Conservation (phyloP, 2,888 invertebrate species). For the Iselma pallidipennis region DNA sequence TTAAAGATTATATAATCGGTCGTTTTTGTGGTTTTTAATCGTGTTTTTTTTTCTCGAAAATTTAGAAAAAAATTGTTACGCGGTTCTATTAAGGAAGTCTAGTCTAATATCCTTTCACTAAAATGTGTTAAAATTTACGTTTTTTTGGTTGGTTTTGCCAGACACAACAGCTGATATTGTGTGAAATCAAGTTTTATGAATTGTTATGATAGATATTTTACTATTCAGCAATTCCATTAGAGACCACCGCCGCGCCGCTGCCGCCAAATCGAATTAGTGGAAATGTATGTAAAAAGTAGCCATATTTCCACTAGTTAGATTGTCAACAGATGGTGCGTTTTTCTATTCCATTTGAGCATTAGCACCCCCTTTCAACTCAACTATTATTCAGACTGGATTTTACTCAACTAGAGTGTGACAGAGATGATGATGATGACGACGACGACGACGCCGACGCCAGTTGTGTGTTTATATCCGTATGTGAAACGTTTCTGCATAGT, state of each 20-base stretch:
- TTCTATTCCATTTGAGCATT: conserved; percentile 59
- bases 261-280: conserved; percentile 45
- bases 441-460: conserved; percentile 41
- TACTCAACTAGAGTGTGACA: conserved; percentile 15
- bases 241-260: conserved; percentile 20
- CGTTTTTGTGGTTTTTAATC: too few relatives aligned
- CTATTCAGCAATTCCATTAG: conserved; percentile 27
- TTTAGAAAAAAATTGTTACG: too few relatives aligned
- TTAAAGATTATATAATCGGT: not conserved
- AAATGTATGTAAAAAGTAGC: conserved; percentile 47
- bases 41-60: too few relatives aligned
- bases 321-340: conserved; percentile 59
- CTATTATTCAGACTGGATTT: not conserved
- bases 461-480: conserved; percentile 33
- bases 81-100: too few relatives aligned
- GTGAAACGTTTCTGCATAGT: conserved; percentile 11
- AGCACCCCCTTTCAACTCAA: conserved; percentile 46
- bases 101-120: too few relatives aligned
- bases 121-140: too few relatives aligned
- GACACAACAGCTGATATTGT: too few relatives aligned
- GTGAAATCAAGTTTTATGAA: too few relatives aligned
- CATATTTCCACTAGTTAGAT: conserved; percentile 47
- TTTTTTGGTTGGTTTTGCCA: too few relatives aligned
- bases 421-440: conserved; percentile 1
- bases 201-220: not conserved